Percentiles rank a stretch among this genome's conserved stretches.
Conservation (phyloP, 2,888 invertebrate species). For the Hydrotaea diabolus region DNA sequence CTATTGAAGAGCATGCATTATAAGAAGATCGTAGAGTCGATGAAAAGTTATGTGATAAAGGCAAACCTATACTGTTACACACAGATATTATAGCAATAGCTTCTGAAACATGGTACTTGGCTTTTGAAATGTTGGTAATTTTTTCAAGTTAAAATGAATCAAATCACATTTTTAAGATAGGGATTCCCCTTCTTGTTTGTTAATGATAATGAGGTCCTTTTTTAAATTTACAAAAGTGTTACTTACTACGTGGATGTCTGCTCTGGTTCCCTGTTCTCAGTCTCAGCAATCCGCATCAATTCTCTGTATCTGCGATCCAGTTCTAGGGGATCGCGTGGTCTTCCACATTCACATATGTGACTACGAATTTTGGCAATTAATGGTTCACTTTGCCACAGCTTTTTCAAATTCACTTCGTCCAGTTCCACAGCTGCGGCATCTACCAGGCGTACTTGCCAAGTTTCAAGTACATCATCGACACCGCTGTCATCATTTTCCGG, state of each 20-base stretch:
- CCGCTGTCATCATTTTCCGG: not conserved
- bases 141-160: too few relatives aligned
- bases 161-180: too few relatives aligned
- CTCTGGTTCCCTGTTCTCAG: constrained; percentile 67
- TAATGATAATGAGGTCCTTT: too few relatives aligned
- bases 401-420: constrained; percentile 68
- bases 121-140: too few relatives aligned
- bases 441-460: constrained; percentile 76
- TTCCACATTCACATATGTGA: constrained; percentile 75
- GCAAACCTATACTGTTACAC: too few relatives aligned
- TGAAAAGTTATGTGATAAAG: too few relatives aligned
- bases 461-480: constrained; percentile 11
- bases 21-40: too few relatives aligned
- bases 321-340: constrained; percentile 71
- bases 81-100: too few relatives aligned
- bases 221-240: too few relatives aligned
- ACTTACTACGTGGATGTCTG: constrained; percentile 76
- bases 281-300: constrained; percentile 69
- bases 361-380: constrained; percentile 75
- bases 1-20: too few relatives aligned
- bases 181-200: too few relatives aligned
- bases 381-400: constrained; percentile 74
- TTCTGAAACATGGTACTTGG: too few relatives aligned
- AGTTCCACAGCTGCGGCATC: constrained; percentile 76
- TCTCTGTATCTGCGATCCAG: constrained; percentile 72